Conservation (phyloP, 1,140 invertebrate species). For the Hyposmocoma kahamanoa region DNA sequence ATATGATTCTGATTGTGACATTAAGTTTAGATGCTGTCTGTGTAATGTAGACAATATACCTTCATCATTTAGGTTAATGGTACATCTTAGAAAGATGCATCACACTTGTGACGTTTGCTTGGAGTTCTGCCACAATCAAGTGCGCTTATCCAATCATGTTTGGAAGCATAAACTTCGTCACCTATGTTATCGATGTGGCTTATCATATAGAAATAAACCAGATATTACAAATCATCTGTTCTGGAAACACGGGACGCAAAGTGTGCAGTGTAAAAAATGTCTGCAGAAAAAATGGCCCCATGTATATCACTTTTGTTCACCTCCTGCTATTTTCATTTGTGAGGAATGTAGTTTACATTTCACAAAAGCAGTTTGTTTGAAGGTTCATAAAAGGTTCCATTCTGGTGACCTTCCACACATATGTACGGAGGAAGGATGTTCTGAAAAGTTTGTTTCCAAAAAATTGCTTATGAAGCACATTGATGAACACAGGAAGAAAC, state of each 20-base stretch:
- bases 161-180: conserved; percentile 92
- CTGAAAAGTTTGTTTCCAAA: conserved; percentile 86
- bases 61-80: conserved; percentile 89
- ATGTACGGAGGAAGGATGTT: conserved; percentile 80
- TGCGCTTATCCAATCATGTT: conserved; percentile 86
- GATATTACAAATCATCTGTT: conserved; percentile 91
- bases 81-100: conserved; percentile 87
- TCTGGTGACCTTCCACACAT: conserved; percentile 80
- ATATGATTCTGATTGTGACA: conserved; percentile 79
- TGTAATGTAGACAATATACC: conserved; percentile 82
- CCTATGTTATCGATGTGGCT: conserved; percentile 88
- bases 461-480: conserved; percentile 84
- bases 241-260: conserved; percentile 93
- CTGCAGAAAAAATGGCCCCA: conserved; percentile 92
- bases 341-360: conserved; percentile 86
- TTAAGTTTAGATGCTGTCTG: conserved; percentile 81
- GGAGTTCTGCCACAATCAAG: conserved; percentile 84
- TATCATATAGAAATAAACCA: conserved; percentile 88
- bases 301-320: conserved; percentile 91
- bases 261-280: conserved; percentile 87
- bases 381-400: conserved; percentile 88
- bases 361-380: conserved; percentile 83
- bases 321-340: conserved; percentile 83
- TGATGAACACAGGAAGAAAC: conserved; percentile 60
- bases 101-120: conserved; percentile 89